Evolutionary conservation across 2,797 vertebrate genomes (phyloP).

Genomic region (Setipinna tenuifilis): DNA sequence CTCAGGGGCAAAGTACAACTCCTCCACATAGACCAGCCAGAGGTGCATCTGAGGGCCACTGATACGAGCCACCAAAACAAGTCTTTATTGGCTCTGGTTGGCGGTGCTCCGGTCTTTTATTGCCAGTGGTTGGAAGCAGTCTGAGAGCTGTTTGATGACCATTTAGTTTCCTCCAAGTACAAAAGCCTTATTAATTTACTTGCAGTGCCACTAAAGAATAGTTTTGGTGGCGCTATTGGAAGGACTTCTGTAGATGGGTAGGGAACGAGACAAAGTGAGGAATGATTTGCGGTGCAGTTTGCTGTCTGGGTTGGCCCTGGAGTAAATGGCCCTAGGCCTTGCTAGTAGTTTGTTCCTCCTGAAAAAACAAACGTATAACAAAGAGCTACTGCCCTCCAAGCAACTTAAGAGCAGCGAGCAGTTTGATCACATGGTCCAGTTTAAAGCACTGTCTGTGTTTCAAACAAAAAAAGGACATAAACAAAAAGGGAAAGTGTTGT

Average conservation of each 20-base stretch:
- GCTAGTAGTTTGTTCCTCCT: background rate
- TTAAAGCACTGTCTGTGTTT: background rate
- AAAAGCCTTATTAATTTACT: background rate
- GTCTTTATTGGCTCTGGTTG: background rate
- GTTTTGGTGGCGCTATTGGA: background rate
- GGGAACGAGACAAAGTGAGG: background rate
- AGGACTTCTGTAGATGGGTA: background rate
- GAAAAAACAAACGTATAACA: background rate
- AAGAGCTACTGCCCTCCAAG: background rate
- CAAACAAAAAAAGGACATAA: background rate
- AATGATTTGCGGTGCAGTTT: background rate
- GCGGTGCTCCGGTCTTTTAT: background rate
- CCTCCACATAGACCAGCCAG: too few species aligned
- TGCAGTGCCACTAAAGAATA: background rate
- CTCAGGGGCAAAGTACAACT: too few species aligned
- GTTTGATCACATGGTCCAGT: background rate
- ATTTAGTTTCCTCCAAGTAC: background rate
- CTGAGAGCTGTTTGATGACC: background rate
- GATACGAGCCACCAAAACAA: too few species aligned
- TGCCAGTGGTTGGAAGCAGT: background rate
- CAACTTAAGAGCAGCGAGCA: background rate
- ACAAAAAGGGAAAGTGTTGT: background rate
- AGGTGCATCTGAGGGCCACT: too few species aligned
- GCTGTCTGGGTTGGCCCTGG: background rate
- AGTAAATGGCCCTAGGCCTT: background rate